Evolutionary conservation across 2,888 invertebrate genomes (phyloP).

Genomic region (Rhingia campestris): DNA sequence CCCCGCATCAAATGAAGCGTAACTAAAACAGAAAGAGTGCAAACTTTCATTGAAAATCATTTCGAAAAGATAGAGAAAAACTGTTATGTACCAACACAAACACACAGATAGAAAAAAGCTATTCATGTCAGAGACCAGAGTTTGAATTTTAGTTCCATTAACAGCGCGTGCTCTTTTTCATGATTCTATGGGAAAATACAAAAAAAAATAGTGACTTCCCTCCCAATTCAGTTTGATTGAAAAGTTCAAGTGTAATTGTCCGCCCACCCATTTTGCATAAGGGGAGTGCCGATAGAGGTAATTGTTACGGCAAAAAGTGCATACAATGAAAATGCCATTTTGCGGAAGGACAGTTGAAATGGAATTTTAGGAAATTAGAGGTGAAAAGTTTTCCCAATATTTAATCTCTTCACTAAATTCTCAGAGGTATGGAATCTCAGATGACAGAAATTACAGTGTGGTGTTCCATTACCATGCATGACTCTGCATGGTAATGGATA

Average conservation of each 20-base stretch:
- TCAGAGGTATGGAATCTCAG: too few relatives aligned
- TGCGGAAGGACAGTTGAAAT: background rate
- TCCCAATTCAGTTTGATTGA: conserved; percentile 12
- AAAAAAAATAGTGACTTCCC: background rate
- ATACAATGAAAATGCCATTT: conserved; percentile 10
- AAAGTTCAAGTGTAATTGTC: conserved; percentile 19
- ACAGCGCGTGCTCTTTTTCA: background rate
- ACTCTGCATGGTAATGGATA: too few relatives aligned
- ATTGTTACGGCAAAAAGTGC: conserved; percentile 5
- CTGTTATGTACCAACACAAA: too few relatives aligned
- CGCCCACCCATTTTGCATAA: background rate
- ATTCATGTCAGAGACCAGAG: too few relatives aligned
- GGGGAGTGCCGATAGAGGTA: background rate
- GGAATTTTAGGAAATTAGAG: background rate
- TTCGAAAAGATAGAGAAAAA: too few relatives aligned
- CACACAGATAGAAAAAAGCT: background rate
- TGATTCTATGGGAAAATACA: background rate
- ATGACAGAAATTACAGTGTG: too few relatives aligned
- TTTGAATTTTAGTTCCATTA: background rate
- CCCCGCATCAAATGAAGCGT: too few relatives aligned
- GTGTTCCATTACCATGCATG: too few relatives aligned
- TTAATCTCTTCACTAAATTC: background rate
- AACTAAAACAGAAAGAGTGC: too few relatives aligned
- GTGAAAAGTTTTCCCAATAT: background rate
- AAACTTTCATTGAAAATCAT: too few relatives aligned